phyloP scores from a whole-genome alignment of 2,113 vertebrate species.

The Psettodes erumei region DNA sequence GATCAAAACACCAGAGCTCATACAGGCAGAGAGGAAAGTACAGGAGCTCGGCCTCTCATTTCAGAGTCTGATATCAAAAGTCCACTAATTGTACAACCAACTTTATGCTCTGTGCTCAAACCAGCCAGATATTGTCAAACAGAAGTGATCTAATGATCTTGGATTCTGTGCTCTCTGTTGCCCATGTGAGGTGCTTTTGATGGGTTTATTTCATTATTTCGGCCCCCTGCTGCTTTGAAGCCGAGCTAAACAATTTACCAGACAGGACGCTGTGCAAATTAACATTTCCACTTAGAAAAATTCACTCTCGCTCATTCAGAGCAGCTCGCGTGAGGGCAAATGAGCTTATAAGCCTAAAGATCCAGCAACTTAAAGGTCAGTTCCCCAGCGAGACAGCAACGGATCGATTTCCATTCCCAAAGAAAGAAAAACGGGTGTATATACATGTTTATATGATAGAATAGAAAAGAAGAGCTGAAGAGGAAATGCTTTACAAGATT shows the following conservation, averaged over 20 bases:
- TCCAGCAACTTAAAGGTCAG: slow-evolving; percentile 13
- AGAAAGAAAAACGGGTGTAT: slow-evolving; percentile 16
- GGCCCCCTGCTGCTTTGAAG: slow-evolving; percentile 40
- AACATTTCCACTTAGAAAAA: not conserved
- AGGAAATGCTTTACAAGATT: not conserved
- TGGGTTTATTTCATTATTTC: slow-evolving; percentile 45
- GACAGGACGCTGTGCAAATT: slow-evolving; percentile 13
- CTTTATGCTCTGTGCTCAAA: not conserved
- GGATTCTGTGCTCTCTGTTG: not conserved
- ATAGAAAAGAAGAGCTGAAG: not conserved
- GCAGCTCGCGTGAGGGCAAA: not conserved
- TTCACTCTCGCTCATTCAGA: slow-evolving; percentile 1
- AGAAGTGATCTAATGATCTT: slow-evolving; percentile 18
- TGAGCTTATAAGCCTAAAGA: slow-evolving; percentile 16
- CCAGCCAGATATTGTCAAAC: slow-evolving; percentile 16
- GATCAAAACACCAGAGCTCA: slow-evolving; percentile 3
- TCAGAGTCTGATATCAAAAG: no score
- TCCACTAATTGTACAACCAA: not conserved
- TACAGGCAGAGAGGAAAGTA: not conserved
- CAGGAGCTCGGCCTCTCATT: no score
- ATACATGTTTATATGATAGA: not conserved
- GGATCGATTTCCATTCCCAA: not conserved
- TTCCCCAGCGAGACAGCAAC: not conserved
- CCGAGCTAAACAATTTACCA: slow-evolving; percentile 27
- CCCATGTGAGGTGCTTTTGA: slow-evolving; percentile 21